Evolutionary conservation across 2,797 vertebrate species (phyloP).

Genomic region (Arnoldichthys spilopterus): DNA sequence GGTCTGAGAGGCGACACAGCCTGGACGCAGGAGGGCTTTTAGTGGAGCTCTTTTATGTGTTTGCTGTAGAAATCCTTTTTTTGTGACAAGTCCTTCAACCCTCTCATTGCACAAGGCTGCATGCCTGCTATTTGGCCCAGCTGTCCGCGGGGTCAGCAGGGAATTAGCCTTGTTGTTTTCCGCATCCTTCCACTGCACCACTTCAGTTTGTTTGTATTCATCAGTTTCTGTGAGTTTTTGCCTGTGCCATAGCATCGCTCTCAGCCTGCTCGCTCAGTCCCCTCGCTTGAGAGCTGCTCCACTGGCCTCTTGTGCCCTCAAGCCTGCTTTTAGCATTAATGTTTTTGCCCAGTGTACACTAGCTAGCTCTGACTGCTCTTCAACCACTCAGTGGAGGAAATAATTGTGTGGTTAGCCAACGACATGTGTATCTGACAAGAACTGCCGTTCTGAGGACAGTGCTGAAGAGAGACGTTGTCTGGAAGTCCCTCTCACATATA

Average conservation of each 20-base stretch:
- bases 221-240: conserved; percentile 29
- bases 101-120: conserved; percentile 8
- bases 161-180: conserved; percentile 35
- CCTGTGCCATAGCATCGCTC: background rate
- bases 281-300: background rate
- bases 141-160: conserved; percentile 28
- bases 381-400: background rate
- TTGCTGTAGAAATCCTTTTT: conserved; percentile 38
- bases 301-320: background rate
- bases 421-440: background rate
- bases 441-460: background rate
- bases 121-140: conserved; percentile 18
- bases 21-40: conserved; percentile 42
- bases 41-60: conserved; percentile 34
- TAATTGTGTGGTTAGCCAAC: background rate
- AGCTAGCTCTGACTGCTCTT: background rate
- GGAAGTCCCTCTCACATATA: background rate
- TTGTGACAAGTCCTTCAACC: conserved; percentile 32
- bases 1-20: conserved; percentile 23
- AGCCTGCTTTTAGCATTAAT: conserved; percentile 18
- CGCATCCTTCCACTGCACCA: conserved; percentile 2
- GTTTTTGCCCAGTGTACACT: background rate
- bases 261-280: background rate
- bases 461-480: background rate
- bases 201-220: conserved; percentile 47